phyloP scores from a whole-genome alignment of 2,113 vertebrate species.

The Saguinus midas region DNA sequence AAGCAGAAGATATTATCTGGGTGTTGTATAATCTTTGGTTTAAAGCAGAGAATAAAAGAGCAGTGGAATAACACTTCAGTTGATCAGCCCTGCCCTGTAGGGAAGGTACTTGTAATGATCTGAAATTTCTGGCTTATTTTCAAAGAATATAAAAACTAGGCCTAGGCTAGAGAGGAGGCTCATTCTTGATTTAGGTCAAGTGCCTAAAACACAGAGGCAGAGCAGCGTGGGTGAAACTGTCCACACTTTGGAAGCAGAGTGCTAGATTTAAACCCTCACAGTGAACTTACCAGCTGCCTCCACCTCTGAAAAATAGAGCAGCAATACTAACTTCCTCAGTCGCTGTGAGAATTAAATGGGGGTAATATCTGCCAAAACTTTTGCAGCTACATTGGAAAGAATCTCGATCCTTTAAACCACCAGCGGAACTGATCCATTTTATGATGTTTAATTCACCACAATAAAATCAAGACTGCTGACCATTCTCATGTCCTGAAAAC shows the following conservation, averaged over 20 bases:
- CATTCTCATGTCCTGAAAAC: background rate
- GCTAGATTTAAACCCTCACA: background rate
- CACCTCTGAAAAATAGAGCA: background rate
- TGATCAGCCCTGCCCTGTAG: background rate
- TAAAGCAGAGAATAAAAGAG: background rate
- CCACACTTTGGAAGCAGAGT: background rate
- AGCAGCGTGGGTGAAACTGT: background rate
- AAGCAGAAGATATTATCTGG: constrained; percentile 9
- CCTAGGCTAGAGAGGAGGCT: background rate
- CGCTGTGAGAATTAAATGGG: background rate
- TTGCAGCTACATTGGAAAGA: background rate
- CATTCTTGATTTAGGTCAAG: background rate
- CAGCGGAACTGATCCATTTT: background rate
- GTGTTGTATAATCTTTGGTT: background rate
- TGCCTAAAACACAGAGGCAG: background rate
- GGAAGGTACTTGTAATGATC: background rate
- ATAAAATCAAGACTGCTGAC: background rate
- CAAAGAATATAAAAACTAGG: background rate
- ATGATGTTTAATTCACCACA: background rate
- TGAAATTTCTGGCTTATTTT: background rate
- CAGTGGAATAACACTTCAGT: background rate
- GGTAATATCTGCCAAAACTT: too few species aligned
- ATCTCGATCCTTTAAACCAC: background rate
- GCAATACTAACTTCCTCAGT: background rate
- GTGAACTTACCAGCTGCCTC: background rate